Base-by-base conservation (phyloP, 2,113 vertebrate genomes). In the Myotis davidii region DNA sequence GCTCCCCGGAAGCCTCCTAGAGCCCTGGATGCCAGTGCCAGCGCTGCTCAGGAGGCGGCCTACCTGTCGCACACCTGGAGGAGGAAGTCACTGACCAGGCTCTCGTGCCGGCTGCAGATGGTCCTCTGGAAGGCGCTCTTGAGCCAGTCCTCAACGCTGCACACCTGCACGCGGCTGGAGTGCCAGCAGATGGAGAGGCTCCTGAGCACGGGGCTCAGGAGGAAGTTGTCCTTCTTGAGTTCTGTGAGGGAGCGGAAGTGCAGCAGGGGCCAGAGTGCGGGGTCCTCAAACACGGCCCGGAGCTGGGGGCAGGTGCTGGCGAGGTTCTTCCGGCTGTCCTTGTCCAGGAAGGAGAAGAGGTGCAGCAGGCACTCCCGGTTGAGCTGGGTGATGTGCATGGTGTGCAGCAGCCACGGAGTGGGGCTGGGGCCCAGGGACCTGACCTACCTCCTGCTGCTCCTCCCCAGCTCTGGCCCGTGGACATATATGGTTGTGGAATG, bases 271-370 rank as follows among this genome's bases (percentile, higher is more conserved):
- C 99, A 99, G 20, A 99, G 98, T 1, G 98, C 78, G 2, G 99
- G 98, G 94, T 99, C 99, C 96, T 98, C 97, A 96, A 99, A 99
- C 96, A 99, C 98, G 4, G 98, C 96, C 2, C 96, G 98, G 74
- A 99, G 95, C 88, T 76, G 96, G 13, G 70, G 89, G 96, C 99
- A 99, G 78, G 99, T 99, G 78, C 98, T 97, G 76, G 99, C 99
- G 56, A 99, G 96, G 82, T 85, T 98, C 96, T 93, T 98, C 64
- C 99, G 98, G 95, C 98, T 99, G 89, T 99, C 98, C 95, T 99
- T 99, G 98, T 99, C 99, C 98, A 99, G 97, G 97, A 99, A 99
- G 77, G 99, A 99, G 96, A 99, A 99, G 52, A 99, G 97, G 98
- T 99, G 99, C 34, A 99, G 96, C 84, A 99, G 99, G 96, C 99